Conservation (phyloP, 2,113 vertebrate species). For the Xiphophorus maculatus region DNA sequence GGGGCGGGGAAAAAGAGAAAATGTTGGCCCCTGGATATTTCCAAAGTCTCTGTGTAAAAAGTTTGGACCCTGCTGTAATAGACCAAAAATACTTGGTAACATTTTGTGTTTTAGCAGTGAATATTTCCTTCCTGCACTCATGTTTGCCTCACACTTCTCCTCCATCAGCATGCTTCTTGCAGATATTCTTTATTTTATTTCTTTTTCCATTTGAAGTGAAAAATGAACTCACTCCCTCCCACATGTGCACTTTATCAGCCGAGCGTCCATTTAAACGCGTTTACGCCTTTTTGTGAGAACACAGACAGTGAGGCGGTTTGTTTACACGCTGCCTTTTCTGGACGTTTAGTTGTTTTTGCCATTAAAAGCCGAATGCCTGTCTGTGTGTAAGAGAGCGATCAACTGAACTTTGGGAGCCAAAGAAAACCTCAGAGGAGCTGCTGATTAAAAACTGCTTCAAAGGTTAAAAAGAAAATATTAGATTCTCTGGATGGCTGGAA, state of each 20-base stretch:
- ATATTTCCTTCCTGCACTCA: background rate
- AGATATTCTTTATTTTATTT: background rate
- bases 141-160: slow-evolving; percentile 34
- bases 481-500: background rate
- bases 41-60: too few species aligned
- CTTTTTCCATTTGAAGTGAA: slow-evolving; percentile 5
- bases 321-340: slow-evolving; percentile 54
- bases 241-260: slow-evolving; percentile 63
- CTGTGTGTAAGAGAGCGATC: slow-evolving; percentile 16
- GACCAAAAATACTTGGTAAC: too few species aligned
- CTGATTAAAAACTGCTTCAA: background rate
- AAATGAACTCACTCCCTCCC: slow-evolving; percentile 27
- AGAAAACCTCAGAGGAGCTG: background rate
- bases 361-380: slow-evolving; percentile 25
- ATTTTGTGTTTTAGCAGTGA: too few species aligned
- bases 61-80: too few species aligned
- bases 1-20: too few species aligned
- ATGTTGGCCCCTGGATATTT: too few species aligned
- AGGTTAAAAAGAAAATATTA: background rate
- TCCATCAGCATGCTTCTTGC: slow-evolving; percentile 7
- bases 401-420: slow-evolving; percentile 36
- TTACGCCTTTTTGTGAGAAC: slow-evolving; percentile 56
- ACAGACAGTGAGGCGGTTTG: slow-evolving; percentile 45
- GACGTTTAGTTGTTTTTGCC: slow-evolving; percentile 53
- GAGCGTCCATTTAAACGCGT: slow-evolving; percentile 36